Conservation (phyloP, 2,888 invertebrate genomes). For the Aleiodes testaceus region DNA sequence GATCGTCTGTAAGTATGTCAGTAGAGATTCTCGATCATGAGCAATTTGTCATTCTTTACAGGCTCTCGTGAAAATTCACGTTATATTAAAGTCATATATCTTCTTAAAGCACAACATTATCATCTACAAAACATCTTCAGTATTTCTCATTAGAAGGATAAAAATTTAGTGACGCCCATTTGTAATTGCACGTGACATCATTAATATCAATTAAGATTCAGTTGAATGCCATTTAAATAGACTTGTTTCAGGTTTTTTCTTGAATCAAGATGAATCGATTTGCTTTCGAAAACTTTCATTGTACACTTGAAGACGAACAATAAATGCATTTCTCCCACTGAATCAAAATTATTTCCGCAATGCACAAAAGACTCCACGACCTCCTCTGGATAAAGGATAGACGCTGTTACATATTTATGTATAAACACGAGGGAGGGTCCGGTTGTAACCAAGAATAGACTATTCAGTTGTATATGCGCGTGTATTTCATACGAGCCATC, state of each 20-base stretch:
- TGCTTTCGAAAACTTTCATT: no score
- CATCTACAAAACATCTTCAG: no score
- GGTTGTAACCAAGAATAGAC: slow-evolving; percentile 26
- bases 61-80: slow-evolving; percentile 48
- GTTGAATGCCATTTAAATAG: no score
- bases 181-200: no score
- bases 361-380: background rate
- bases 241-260: no score
- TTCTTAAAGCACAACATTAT: background rate
- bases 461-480: slow-evolving; percentile 15
- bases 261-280: no score
- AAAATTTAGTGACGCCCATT: no score
- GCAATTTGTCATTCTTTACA: slow-evolving; percentile 49
- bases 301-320: no score
- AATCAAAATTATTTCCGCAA: no score
- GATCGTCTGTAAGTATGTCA: slow-evolving; percentile 16
- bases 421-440: slow-evolving; percentile 23
- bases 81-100: slow-evolving; percentile 48
- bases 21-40: slow-evolving; percentile 38
- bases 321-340: no score
- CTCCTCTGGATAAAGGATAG: background rate
- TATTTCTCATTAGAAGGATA: no score
- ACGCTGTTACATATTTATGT: slow-evolving; percentile 24
- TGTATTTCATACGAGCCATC: background rate
- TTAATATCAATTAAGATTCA: no score